A percentile compares a stretch with the other conserved stretches of the same genome.
These are phyloP conservation scores for Spea hammondii DNA, from an alignment of 2,797 vertebrate genomes.

Conservation along the genomic window DNA sequence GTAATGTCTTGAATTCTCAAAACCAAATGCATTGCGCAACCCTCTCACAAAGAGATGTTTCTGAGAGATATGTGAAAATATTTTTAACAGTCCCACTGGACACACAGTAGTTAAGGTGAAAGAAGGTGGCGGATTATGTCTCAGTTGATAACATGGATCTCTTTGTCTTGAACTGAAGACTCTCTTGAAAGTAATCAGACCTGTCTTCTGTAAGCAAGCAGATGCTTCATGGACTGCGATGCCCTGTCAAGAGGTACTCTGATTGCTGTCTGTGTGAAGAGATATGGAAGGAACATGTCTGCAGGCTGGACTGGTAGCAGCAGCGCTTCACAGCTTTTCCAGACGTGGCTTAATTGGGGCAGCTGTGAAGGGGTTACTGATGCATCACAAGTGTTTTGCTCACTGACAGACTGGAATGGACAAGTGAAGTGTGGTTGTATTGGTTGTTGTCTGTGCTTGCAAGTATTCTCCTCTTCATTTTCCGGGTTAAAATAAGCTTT, in stretches of 20 bases:
- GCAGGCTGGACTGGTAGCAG: slow-evolving; percentile 12
- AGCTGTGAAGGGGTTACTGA: slow-evolving; percentile 26
- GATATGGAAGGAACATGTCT: slow-evolving; percentile 22
- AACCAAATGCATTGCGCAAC: too few species aligned
- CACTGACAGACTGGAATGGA: slow-evolving; percentile 26
- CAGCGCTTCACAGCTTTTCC: slow-evolving; percentile 29
- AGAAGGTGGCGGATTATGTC: neutral
- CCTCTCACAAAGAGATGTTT: too few species aligned
- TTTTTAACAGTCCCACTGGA: neutral
- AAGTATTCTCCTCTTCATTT: neutral
- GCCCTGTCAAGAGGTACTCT: slow-evolving; percentile 4
- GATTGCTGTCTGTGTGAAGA: slow-evolving; percentile 8
- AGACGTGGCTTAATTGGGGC: slow-evolving; percentile 30
- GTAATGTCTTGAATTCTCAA: too few species aligned
- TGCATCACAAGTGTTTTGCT: slow-evolving; percentile 29
- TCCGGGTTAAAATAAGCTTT: neutral
- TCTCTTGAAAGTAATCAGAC: neutral
- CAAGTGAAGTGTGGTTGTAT: slow-evolving; percentile 24
- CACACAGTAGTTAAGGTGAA: neutral
- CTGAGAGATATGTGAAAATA: too few species aligned
- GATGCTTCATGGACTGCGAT: slow-evolving; percentile 14
- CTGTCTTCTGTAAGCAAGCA: slow-evolving; percentile 7
- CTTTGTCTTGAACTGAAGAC: neutral
- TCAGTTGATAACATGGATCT: neutral
- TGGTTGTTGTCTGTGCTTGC: too few species aligned